Evolutionary conservation across 1,140 invertebrate genomes (phyloP).

Genomic region (Varroa destructor): DNA sequence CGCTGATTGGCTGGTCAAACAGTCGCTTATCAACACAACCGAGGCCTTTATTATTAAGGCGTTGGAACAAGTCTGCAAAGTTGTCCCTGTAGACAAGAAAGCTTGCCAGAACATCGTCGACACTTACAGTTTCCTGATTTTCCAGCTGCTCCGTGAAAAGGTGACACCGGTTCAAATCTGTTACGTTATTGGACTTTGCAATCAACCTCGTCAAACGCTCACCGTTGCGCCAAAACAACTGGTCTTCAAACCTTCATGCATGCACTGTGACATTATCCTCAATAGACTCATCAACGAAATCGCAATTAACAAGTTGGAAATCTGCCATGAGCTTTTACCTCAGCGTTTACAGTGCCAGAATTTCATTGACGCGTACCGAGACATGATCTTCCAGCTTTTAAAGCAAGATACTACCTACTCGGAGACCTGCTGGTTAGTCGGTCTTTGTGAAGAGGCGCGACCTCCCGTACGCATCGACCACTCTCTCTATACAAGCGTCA

Average conservation of each 20-base stretch:
- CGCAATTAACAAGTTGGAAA: too few species aligned
- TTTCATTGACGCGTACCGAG: neutral
- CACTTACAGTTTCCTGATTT: neutral
- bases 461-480: neutral
- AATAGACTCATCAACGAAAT: too few species aligned
- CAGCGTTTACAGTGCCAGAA: neutral
- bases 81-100: neutral
- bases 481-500: neutral
- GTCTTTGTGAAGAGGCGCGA: neutral
- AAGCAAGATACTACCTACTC: neutral
- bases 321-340: too few species aligned
- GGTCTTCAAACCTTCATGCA: too few species aligned
- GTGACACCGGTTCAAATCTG: slow-evolving; percentile 1
- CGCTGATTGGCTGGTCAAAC: too few species aligned
- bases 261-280: too few species aligned
- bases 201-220: too few species aligned
- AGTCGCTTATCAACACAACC: neutral
- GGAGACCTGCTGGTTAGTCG: neutral
- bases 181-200: neutral
- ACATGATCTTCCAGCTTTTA: slow-evolving; percentile 2
- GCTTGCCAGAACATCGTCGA: neutral
- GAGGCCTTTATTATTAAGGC: neutral
- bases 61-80: slow-evolving; percentile 1
- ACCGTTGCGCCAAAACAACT: too few species aligned
- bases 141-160: neutral